Evolutionary conservation across 2,797 vertebrate species (phyloP).

Genomic region (Jordanella pulchra): DNA sequence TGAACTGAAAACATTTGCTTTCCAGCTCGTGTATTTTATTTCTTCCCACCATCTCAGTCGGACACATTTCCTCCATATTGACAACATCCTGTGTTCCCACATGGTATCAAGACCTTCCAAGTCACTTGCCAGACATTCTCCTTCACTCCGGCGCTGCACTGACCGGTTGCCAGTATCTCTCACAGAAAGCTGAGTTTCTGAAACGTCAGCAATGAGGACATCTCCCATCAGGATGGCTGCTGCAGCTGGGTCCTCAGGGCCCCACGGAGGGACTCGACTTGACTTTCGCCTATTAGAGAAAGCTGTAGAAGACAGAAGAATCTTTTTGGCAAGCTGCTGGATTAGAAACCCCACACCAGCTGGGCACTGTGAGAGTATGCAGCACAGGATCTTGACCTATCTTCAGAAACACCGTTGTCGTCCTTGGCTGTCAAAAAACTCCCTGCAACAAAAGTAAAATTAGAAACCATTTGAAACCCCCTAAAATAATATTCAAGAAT

Average conservation of each 20-base stretch:
- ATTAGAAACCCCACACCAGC: constrained; percentile 73
- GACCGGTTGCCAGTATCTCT: constrained; percentile 50
- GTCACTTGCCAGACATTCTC: constrained; percentile 39
- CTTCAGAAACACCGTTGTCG: constrained; percentile 50
- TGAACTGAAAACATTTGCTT: constrained; percentile 44
- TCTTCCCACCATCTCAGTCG: constrained; percentile 41
- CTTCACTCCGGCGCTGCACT: constrained; percentile 42
- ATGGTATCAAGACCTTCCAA: constrained; percentile 46
- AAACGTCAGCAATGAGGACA: constrained; percentile 27
- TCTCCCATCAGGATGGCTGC: constrained; percentile 29
- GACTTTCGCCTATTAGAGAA: constrained; percentile 75
- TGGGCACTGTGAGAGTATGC: constrained; percentile 49
- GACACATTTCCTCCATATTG: constrained; percentile 39
- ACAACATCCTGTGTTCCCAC: constrained; percentile 54
- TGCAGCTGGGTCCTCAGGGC: constrained; percentile 54
- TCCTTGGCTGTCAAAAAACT: constrained; percentile 38
- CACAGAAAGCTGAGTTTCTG: constrained; percentile 31
- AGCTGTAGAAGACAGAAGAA: constrained; percentile 60
- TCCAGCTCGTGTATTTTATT: constrained; percentile 40
- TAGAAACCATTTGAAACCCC: constrained; percentile 23
- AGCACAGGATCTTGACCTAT: constrained; percentile 70
- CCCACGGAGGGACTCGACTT: constrained; percentile 57
- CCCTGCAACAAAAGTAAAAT: constrained; percentile 19
- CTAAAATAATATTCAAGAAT: neutral
- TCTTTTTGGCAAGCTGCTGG: constrained; percentile 67